Percentiles rank a stretch among this genome's conserved stretches.
Conservation (phyloP, 2,113 vertebrate genomes). For the Dromiciops gliroides region DNA sequence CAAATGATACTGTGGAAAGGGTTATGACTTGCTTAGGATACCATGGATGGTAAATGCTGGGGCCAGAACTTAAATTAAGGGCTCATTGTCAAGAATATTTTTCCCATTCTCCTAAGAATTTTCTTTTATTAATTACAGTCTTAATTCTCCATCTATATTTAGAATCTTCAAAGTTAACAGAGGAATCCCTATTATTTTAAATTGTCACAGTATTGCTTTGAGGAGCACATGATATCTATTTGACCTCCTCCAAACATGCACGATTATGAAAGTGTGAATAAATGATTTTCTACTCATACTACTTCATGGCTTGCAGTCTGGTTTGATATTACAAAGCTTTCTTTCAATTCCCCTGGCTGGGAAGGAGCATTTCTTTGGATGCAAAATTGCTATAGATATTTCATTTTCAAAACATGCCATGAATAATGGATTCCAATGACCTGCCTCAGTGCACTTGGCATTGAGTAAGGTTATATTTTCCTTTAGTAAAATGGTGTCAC, state of each 20-base stretch:
- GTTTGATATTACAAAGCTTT: not conserved
- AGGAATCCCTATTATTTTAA: not conserved
- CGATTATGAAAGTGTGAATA: not conserved
- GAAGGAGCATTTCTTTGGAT: not conserved
- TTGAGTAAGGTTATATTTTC: not conserved
- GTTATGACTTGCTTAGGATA: not conserved
- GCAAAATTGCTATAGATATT: not conserved
- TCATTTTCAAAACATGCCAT: not conserved
- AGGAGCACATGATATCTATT: not conserved
- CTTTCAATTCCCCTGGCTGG: not conserved
- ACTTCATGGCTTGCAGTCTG: not conserved
- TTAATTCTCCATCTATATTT: not conserved
- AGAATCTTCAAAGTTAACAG: not conserved
- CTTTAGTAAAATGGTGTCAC: not conserved
- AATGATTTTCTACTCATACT: not conserved
- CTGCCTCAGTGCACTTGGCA: not conserved
- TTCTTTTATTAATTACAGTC: not conserved
- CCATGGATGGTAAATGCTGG: not conserved
- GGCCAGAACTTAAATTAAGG: not conserved
- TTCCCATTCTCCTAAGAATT: not conserved
- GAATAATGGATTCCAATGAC: not conserved
- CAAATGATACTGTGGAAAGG: not conserved
- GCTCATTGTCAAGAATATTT: not conserved
- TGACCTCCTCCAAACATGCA: not conserved
- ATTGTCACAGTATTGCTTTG: not conserved